A percentile compares a stretch with the other conserved stretches of the same genome.
Evolutionary conservation across 2,888 invertebrate genomes (phyloP).

Genomic region (Cheilosia vernalis): DNA sequence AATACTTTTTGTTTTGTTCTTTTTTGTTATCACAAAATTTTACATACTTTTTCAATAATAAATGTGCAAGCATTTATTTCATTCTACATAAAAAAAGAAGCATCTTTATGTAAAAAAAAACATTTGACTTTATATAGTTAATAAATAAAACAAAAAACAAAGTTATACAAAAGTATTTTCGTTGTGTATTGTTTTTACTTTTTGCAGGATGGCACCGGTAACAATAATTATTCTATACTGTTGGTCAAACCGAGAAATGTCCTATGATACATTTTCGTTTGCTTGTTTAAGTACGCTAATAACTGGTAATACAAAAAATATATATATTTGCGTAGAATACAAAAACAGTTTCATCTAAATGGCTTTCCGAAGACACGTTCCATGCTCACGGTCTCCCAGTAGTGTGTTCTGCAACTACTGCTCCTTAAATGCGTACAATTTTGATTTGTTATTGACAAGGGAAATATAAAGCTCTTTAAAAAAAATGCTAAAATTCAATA

Average conservation of each 20-base stretch:
- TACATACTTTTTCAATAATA: constrained; percentile 30
- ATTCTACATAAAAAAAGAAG: constrained; percentile 19
- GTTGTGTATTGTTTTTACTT: constrained; percentile 38
- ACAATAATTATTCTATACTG: background rate
- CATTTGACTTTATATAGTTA: constrained; percentile 23
- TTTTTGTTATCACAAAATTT: constrained; percentile 61
- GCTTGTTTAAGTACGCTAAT: constrained; percentile 61
- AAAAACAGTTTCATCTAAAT: constrained; percentile 21
- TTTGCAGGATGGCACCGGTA: constrained; percentile 64
- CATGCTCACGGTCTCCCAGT: background rate
- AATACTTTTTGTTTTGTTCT: constrained; percentile 51
- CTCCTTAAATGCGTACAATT: constrained; percentile 43
- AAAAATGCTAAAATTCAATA: constrained; percentile 2
- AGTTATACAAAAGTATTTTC: constrained; percentile 61
- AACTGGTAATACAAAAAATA: constrained; percentile 44
- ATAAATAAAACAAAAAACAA: constrained; percentile 34
- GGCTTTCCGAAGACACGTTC: background rate
- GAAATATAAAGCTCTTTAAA: constrained; percentile 27
- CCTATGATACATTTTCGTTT: constrained; percentile 1
- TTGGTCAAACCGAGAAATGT: constrained; percentile 23
- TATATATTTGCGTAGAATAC: constrained; percentile 2
- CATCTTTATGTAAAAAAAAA: constrained; percentile 16
- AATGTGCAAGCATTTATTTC: constrained; percentile 15
- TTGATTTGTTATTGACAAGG: constrained; percentile 37
- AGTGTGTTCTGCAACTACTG: background rate